Evolutionary conservation across 2,888 invertebrate genomes (phyloP), one percentile per base, ranked within the genome.

Genomic region (Mesopsocus fuscifrons): DNA sequence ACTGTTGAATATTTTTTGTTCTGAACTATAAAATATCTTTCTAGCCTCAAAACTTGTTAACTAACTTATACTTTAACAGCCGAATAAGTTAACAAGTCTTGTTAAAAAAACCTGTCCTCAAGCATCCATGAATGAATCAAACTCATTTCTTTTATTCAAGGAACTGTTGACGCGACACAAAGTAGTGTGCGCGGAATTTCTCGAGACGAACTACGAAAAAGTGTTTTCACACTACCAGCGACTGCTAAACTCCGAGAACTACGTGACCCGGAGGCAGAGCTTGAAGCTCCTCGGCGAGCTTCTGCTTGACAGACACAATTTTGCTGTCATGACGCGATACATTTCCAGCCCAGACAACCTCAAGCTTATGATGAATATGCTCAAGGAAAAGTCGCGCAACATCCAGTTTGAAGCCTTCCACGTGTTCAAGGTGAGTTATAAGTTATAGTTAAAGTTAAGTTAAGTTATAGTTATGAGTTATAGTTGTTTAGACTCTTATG

Each of bases 341-440:
- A 98, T 98, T 68, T 94, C 94, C 57, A 97, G 95, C 66, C 95
- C 97, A 22, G 98, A 99, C 63, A 99, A 99, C 69, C 73, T 99
- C 51, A 99, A 97, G 65, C 72, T 98, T 52, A 98, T 99, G 97
- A 99, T 99, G 98, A 98, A 95, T 64, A 92, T 99, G 94, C 71
- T 99, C 59, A 88, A 94, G 67, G 97, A 98, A 62, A 91, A 95
- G 63, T 94, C 95, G 55, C 80, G 95, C 56, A 98, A 97, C 71
- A 99, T 99, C 59, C 98, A 99, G 67, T 99, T 99, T 68, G 98
- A 99, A 72, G 98, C 98, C 67, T 99, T 99, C 74, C 98, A 99
- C 63, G 98, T 99, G 57, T 99, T 99, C 71, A 99, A 99, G 82
- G 92, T 91, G 64, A 54, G 48, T 49, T 21, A 46, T 42, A 22